phyloP scores from a whole-genome alignment of 2,113 vertebrate genomes.

The Anser cygnoides region DNA sequence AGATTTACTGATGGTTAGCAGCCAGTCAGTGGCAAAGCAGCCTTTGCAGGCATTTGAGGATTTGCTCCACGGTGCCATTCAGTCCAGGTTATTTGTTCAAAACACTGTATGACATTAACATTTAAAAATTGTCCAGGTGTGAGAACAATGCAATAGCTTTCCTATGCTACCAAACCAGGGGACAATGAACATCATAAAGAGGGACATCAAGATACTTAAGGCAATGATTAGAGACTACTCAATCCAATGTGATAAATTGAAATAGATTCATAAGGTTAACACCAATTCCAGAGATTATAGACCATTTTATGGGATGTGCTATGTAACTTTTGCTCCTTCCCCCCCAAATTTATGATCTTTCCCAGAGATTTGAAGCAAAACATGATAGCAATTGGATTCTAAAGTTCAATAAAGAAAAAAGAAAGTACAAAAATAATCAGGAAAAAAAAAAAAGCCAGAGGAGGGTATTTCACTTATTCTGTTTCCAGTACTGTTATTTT shows the following conservation, averaged over 20 bases:
- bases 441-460: background rate
- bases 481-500: background rate
- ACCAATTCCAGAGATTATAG: background rate
- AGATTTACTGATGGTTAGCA: background rate
- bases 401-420: background rate
- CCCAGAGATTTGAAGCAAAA: slow-evolving; percentile 5
- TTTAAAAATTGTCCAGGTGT: background rate
- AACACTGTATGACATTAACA: background rate
- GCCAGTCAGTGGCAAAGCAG: background rate
- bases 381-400: background rate
- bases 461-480: background rate
- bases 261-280: slow-evolving; percentile 23
- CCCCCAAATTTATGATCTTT: slow-evolving; percentile 4
- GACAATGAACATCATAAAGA: background rate
- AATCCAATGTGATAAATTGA: background rate
- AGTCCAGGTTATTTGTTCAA: background rate
- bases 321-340: background rate
- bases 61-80: background rate
- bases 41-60: background rate
- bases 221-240: background rate
- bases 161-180: background rate
- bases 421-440: background rate
- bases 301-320: background rate
- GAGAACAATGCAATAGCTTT: background rate
- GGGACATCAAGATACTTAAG: background rate